These are phyloP conservation scores for Chaetodon auriga DNA, from an alignment of 2,113 vertebrate genomes.

Conservation along the genomic window DNA sequence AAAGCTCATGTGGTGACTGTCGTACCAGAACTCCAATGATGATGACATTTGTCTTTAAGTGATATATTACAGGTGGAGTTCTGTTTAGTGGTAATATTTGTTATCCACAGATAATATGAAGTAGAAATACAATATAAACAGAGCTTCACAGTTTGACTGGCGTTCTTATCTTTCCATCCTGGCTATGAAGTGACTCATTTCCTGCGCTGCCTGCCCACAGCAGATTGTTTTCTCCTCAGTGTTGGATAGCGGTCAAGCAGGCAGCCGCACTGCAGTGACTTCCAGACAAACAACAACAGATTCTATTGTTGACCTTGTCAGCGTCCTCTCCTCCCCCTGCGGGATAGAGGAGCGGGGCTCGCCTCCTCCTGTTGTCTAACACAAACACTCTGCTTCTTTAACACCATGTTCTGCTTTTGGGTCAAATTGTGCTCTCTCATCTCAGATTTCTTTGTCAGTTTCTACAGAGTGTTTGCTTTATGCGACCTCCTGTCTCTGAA, in stretches of 20 bases:
- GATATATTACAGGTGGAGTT: background rate
- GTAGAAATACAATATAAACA: background rate
- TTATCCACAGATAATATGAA: background rate
- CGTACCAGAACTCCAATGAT: background rate
- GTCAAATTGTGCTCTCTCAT: background rate
- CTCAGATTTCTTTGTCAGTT: background rate
- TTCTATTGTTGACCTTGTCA: constrained; percentile 58
- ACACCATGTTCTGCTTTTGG: constrained; percentile 14
- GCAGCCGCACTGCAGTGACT: constrained; percentile 42
- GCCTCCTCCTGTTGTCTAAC: constrained; percentile 32
- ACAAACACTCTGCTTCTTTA: constrained; percentile 29
- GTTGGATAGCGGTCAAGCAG: constrained; percentile 25
- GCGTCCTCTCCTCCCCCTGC: constrained; percentile 38
- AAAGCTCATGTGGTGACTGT: background rate
- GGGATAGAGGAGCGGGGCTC: background rate
- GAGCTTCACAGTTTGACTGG: no score
- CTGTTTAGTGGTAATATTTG: background rate
- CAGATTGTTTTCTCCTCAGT: constrained; percentile 40
- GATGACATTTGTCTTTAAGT: background rate
- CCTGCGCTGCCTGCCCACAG: constrained; percentile 17
- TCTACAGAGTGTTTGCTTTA: background rate
- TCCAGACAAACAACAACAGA: constrained; percentile 53
- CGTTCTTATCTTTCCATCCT: background rate
- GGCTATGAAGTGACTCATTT: constrained; percentile 20
- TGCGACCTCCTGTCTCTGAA: background rate